Conservation (phyloP, 1,140 invertebrate species). For the Penaeus vannamei region DNA sequence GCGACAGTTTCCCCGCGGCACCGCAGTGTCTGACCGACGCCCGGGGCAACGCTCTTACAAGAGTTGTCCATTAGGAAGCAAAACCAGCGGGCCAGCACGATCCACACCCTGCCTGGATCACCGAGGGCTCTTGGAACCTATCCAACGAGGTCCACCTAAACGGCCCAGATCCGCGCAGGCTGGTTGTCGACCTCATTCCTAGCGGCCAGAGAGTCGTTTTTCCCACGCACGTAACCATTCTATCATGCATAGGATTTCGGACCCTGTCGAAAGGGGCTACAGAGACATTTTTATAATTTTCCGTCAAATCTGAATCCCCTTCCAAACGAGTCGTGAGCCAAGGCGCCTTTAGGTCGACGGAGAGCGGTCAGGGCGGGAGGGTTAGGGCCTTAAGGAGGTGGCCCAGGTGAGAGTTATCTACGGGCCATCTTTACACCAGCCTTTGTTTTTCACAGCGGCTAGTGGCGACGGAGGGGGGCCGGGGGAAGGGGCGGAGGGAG, state of each 20-base stretch:
- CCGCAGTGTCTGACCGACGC: conserved; percentile 30
- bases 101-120: conserved; percentile 45
- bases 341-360: conserved; percentile 44
- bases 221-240: not conserved
- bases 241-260: conserved; percentile 6
- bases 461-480: conserved; percentile 36
- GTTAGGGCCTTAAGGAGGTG: conserved; percentile 55
- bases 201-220: not conserved
- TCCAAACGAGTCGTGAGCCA: conserved; percentile 43
- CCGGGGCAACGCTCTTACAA: conserved; percentile 51
- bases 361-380: conserved; percentile 32
- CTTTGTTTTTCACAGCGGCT: conserved; percentile 65
- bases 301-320: conserved; percentile 24
- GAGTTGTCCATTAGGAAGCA: conserved; percentile 62
- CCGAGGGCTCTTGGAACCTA: conserved; percentile 50
- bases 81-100: conserved; percentile 21
- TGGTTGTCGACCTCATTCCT: no score
- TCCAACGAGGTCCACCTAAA: conserved; percentile 42
- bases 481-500: not conserved
- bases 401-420: conserved; percentile 60
- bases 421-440: conserved; percentile 61
- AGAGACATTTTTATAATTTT: conserved; percentile 58
- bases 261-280: conserved; percentile 7
- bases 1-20: conserved; percentile 59
- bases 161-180: not conserved